Evolutionary conservation across 2,797 vertebrate genomes (phyloP), one percentile per base, ranked within the genome.

Genomic region (Coilia nasus): DNA sequence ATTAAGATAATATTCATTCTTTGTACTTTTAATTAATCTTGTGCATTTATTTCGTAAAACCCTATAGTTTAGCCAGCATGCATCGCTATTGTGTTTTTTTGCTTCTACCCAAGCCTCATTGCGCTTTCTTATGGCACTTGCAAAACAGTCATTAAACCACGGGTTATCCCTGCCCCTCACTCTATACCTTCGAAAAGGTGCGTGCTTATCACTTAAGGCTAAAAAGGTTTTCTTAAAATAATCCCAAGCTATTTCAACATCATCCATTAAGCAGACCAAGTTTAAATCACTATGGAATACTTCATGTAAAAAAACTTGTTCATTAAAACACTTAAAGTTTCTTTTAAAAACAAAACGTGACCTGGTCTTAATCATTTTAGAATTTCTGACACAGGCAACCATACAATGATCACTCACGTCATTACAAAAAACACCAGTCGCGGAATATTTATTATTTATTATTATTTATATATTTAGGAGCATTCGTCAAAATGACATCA

Each of bases 391-490:
- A n/a, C 59, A 21, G 2, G 59, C 59, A 21, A 60, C 19, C 4
- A 21, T 60, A 60, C 59, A 60, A 9, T 60, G 59, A 60, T 60
- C 59, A 60, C 59, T 60, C 1, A 60, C 19, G 46, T 47, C 46
- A 47, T 47, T 47, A 47, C 46, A 47, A 47, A 47, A 47, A 10
- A 47, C 46, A 47, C 59, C 59, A 21, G 83, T 21, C 12, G 41
- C 83, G 41, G 86, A 78, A 21, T 82, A 44, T 46, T 86, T 83
- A n/a, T n/a, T n/a, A n/a, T n/a, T n/a, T n/a, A n/a, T n/a, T n/a
- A n/a, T n/a, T n/a, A n/a, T n/a, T n/a, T n/a, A n/a, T n/a, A n/a
- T n/a, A n/a, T 23, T 85, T 19, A 2, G 59, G 59, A 5, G 21
- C 21, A 64, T 23, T 23, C 10, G n/a, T 60, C 19, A 60, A 17